These are phyloP conservation scores for Lepus americanus DNA, from an alignment of 2,113 vertebrate species.

Conservation along the genomic window DNA sequence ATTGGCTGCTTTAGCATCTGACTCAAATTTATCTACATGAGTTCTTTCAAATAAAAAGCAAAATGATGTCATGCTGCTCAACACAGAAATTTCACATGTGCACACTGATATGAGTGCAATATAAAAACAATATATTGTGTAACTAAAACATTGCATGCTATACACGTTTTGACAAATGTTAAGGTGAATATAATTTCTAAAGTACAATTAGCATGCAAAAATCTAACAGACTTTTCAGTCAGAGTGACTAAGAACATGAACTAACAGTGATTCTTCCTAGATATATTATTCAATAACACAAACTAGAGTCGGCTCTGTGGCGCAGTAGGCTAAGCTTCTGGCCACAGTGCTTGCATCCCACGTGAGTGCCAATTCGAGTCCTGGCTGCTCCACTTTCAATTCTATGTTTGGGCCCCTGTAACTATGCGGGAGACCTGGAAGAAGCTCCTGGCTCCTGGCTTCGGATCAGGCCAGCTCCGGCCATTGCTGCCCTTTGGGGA, in stretches of 20 bases:
- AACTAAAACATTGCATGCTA: background rate
- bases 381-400: no score
- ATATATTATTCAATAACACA: background rate
- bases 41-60: background rate
- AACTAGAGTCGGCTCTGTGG: background rate
- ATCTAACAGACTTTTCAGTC: background rate
- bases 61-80: background rate
- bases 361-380: no score
- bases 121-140: background rate
- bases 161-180: background rate
- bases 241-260: constrained; percentile 5
- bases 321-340: no score
- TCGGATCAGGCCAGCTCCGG: no score
- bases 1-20: background rate
- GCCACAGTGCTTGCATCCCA: no score
- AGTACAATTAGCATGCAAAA: background rate
- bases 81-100: background rate
- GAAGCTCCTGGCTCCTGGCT: no score
- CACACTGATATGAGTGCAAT: background rate
- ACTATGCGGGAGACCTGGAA: no score
- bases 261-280: background rate
- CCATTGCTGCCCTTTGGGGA: no score
- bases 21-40: constrained; percentile 8
- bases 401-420: no score
- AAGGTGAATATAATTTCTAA: constrained; percentile 21